These are phyloP conservation scores for Panzeria rudis DNA, from an alignment of 2,888 invertebrate genomes.

Conservation along the genomic window DNA sequence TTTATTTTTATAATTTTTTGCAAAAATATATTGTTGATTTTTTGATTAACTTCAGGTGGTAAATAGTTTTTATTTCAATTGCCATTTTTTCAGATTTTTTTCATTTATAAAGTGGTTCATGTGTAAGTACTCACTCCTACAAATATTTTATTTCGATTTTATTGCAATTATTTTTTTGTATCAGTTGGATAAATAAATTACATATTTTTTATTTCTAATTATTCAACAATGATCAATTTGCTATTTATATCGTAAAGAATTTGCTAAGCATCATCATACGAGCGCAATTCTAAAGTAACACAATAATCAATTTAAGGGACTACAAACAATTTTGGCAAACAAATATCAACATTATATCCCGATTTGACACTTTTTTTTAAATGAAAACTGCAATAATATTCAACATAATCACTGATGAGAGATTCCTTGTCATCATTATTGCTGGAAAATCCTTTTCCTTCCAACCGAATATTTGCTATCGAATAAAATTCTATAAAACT, in stretches of 20 bases:
- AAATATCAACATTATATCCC: neutral
- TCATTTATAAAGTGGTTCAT: conserved; percentile 42
- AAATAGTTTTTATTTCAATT: conserved; percentile 22
- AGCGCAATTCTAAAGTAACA: neutral
- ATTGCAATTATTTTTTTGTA: conserved; percentile 12
- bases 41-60: conserved; percentile 56
- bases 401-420: neutral
- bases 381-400: too few relatives aligned
- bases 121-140: conserved; percentile 26
- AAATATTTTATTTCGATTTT: neutral
- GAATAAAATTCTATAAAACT: neutral
- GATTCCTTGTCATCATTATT: neutral
- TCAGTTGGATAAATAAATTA: conserved; percentile 33
- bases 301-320: neutral
- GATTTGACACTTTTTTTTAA: too few relatives aligned
- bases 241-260: conserved; percentile 5
- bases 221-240: conserved; percentile 41
- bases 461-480: neutral
- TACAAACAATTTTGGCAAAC: neutral
- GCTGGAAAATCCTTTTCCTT: neutral
- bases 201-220: conserved; percentile 15
- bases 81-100: neutral
- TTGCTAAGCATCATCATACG: neutral
- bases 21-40: conserved; percentile 9
- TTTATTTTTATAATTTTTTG: conserved; percentile 33